A percentile compares a stretch with the other conserved stretches of the same genome.
Conservation (phyloP, 2,113 vertebrate genomes). For the Crotalus tigris region DNA sequence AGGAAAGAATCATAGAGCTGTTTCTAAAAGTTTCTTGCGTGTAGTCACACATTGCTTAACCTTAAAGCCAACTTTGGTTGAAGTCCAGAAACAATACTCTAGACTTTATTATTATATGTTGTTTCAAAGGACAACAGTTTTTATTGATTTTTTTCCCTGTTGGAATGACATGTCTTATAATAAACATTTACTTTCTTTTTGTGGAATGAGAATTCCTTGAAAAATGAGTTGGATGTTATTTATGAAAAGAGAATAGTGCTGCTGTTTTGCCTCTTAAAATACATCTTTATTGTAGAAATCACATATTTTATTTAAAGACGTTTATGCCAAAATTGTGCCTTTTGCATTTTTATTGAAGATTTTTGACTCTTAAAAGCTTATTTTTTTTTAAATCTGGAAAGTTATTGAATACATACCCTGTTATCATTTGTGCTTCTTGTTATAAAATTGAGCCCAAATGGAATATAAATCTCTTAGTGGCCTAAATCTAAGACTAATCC, state of each 20-base stretch:
- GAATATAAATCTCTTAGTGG: slow-evolving; percentile 55
- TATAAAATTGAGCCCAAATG: slow-evolving; percentile 41
- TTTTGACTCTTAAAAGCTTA: slow-evolving; percentile 34
- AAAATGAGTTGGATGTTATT: not conserved
- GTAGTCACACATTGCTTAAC: slow-evolving; percentile 6
- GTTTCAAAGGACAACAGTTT: not conserved
- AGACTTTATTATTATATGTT: not conserved
- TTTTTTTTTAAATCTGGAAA: not conserved
- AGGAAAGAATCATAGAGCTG: not conserved
- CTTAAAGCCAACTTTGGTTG: not conserved
- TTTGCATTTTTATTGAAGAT: not conserved
- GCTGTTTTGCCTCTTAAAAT: not conserved
- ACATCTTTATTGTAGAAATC: not conserved
- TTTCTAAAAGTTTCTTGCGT: slow-evolving; percentile 10
- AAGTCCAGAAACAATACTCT: slow-evolving; percentile 2
- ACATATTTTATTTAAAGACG: slow-evolving; percentile 5
- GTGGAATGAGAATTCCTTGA: not conserved
- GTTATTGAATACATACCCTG: not conserved
- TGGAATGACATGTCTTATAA: not conserved
- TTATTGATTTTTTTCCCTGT: not conserved
- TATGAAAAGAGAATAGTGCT: not conserved
- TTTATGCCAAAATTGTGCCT: not conserved
- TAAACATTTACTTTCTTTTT: not conserved
- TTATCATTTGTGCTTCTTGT: slow-evolving; percentile 27
- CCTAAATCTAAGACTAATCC: slow-evolving; percentile 61